Evolutionary conservation across 2,113 vertebrate genomes (phyloP).

Genomic region (Numida meleagris): DNA sequence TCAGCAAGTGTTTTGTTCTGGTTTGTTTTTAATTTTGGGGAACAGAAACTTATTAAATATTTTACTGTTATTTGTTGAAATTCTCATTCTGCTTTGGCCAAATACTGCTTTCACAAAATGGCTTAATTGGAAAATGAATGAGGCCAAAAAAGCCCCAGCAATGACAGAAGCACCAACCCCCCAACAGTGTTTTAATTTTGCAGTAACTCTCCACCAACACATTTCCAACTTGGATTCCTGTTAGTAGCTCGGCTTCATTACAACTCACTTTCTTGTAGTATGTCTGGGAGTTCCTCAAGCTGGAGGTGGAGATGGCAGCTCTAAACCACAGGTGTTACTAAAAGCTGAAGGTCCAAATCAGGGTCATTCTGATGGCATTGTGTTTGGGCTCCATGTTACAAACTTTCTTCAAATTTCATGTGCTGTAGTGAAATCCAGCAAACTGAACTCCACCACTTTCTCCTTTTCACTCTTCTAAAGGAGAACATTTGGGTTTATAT

Average conservation of each 20-base stretch:
- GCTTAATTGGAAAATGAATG: not conserved
- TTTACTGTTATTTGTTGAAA: constrained; percentile 5
- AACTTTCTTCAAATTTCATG: not conserved
- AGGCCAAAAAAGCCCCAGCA: not conserved
- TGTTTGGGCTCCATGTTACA: not conserved
- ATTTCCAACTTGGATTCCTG: too few relatives aligned
- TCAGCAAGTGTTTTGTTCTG: not conserved
- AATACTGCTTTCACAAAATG: not conserved
- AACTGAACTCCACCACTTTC: not conserved
- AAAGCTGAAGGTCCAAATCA: not conserved
- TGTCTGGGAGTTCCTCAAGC: not conserved
- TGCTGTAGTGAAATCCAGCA: not conserved
- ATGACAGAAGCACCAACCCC: not conserved
- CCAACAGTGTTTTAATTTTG: not conserved
- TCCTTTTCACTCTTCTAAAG: not conserved
- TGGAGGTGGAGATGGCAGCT: not conserved
- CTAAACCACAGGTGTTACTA: not conserved
- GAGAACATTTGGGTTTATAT: not conserved
- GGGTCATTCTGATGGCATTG: not conserved
- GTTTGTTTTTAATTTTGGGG: not conserved
- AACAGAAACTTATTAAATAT: not conserved
- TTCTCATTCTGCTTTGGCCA: not conserved
- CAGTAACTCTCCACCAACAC: not conserved
- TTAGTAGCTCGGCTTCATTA: not conserved
- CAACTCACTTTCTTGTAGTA: not conserved